These are phyloP conservation scores for Gallinago nigripennis DNA, from an alignment of 2,797 vertebrate genomes.

Conservation along the genomic window DNA sequence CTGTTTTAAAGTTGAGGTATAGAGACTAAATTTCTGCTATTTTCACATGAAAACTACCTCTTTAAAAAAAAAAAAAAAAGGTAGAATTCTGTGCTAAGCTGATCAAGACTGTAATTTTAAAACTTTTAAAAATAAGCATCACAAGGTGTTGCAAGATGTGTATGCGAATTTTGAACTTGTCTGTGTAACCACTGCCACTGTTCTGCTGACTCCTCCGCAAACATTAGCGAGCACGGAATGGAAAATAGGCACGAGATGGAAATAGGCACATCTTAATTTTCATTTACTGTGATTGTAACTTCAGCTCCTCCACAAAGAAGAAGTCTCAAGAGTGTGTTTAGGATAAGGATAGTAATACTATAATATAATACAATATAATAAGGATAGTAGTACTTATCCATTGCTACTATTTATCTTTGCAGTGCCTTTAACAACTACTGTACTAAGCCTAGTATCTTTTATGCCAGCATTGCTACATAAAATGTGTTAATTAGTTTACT, in stretches of 20 bases:
- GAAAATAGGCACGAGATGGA: neutral
- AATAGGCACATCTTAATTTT: neutral
- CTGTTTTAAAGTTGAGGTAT: neutral
- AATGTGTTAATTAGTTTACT: neutral
- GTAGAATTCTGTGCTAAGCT: neutral
- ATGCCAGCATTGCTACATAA: neutral
- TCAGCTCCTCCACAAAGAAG: neutral
- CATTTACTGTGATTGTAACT: neutral
- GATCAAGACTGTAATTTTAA: neutral
- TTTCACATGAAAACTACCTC: neutral
- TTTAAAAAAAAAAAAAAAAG: neutral
- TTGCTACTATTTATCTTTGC: neutral
- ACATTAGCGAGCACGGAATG: neutral
- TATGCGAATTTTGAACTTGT: neutral
- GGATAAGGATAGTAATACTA: neutral
- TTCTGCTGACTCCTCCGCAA: neutral
- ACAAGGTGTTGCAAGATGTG: neutral
- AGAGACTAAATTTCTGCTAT: neutral
- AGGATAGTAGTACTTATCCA: neutral
- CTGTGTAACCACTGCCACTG: neutral
- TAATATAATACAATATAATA: neutral
- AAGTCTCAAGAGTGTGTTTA: neutral
- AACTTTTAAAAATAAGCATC: neutral
- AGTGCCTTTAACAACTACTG: neutral
- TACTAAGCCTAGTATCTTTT: neutral